These are phyloP conservation scores for Gorilla gorilla DNA, from an alignment of 2,113 vertebrate genomes.

Conservation along the genomic window DNA sequence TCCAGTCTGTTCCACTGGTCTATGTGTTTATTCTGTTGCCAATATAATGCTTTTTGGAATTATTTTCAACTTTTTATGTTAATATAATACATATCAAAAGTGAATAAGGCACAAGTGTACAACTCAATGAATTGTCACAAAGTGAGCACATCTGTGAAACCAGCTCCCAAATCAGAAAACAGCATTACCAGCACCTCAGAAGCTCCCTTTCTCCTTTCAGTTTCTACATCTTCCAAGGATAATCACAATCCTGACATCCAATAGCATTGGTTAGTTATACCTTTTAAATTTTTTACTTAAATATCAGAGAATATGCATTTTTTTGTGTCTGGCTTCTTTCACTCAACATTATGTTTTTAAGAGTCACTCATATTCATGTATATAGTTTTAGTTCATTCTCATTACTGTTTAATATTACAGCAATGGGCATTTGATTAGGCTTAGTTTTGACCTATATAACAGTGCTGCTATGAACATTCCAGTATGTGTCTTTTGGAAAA, in stretches of 20 bases:
- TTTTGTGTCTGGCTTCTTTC: not conserved
- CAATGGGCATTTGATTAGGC: not conserved
- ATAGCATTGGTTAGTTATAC: not conserved
- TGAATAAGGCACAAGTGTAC: not conserved
- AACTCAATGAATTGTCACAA: not conserved
- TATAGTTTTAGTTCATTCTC: not conserved
- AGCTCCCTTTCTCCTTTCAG: not conserved
- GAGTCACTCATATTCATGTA: not conserved
- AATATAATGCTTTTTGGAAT: not conserved
- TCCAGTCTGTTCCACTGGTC: not conserved
- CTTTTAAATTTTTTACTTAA: not conserved
- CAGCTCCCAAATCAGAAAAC: not conserved
- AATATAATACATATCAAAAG: not conserved
- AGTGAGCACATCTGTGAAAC: not conserved
- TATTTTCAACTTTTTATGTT: not conserved
- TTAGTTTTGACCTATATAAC: not conserved
- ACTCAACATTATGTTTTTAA: not conserved
- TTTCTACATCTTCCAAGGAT: not conserved
- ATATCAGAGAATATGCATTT: not conserved
- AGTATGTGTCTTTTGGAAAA: not conserved
- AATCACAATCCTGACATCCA: not conserved
- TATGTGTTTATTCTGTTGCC: not conserved
- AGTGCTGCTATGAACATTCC: not conserved
- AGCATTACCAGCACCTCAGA: not conserved
- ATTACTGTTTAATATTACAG: not conserved